phyloP scores from a whole-genome alignment of 1,140 invertebrate genomes.

The Drosophila littoralis region DNA sequence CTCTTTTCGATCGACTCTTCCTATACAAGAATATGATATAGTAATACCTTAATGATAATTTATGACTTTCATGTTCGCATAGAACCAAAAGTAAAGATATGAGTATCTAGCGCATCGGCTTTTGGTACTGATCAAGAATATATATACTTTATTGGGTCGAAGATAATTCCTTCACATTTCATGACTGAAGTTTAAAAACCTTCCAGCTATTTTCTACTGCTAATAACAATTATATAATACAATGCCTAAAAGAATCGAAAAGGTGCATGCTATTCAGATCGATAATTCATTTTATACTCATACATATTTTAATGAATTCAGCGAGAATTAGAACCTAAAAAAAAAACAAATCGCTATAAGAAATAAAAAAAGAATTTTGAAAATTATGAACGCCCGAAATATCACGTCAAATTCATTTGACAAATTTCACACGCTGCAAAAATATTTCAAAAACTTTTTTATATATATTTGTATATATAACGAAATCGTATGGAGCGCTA shows the following conservation, averaged over 20 bases:
- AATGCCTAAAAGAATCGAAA: slow-evolving; percentile 5
- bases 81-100: too few species aligned
- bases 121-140: neutral
- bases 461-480: slow-evolving; percentile 8
- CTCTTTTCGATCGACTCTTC: too few species aligned
- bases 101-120: too few species aligned
- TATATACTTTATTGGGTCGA: too few species aligned
- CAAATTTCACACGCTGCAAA: slow-evolving; percentile 49
- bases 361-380: slow-evolving; percentile 5
- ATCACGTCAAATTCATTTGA: slow-evolving; percentile 38
- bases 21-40: too few species aligned
- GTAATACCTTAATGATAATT: too few species aligned
- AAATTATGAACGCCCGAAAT: slow-evolving; percentile 28
- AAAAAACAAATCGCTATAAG: neutral
- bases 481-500: slow-evolving; percentile 15
- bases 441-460: slow-evolving; percentile 55
- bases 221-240: too few species aligned
- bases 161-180: too few species aligned
- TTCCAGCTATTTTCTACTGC: too few species aligned
- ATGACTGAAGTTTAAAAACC: too few species aligned
- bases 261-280: slow-evolving; percentile 9
- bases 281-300: slow-evolving; percentile 28
- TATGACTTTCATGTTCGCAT: too few species aligned
- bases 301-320: slow-evolving; percentile 16
- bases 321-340: slow-evolving; percentile 6